Evolutionary conservation across 2,888 invertebrate genomes (phyloP).

Genomic region (Aelia acuminata): DNA sequence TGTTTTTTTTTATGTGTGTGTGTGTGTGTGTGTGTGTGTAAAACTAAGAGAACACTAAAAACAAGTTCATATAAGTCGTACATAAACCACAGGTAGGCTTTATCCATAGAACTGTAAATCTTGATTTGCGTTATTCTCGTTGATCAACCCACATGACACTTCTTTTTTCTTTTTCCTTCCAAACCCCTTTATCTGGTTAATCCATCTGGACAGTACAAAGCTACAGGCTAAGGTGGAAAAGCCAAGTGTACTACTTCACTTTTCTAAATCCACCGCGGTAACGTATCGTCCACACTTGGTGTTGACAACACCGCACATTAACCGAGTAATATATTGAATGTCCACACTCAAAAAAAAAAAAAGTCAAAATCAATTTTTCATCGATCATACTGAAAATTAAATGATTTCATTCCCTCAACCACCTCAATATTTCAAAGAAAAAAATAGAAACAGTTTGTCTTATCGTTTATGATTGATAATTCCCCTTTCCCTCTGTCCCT

Average conservation of each 20-base stretch:
- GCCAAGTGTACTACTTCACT: background rate
- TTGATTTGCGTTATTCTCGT: constrained; percentile 12
- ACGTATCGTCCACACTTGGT: background rate
- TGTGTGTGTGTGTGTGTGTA: no score
- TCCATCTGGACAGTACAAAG: background rate
- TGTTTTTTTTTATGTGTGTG: no score
- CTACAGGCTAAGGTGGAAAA: background rate
- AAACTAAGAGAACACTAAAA: background rate
- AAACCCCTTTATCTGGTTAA: constrained; percentile 26
- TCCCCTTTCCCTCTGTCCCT: background rate
- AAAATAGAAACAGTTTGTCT: background rate
- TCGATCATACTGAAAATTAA: background rate
- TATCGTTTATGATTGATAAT: background rate
- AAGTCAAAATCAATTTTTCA: background rate
- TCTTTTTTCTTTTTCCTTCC: background rate
- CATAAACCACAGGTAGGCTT: background rate
- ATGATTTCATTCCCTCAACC: background rate
- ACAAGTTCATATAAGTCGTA: background rate
- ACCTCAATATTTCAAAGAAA: background rate
- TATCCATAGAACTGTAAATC: constrained; percentile 12
- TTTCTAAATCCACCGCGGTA: background rate
- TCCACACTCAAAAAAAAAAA: no score
- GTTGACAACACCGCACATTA: background rate
- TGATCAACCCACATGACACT: background rate
- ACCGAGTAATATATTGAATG: background rate